These are phyloP conservation scores for Hirtodrosophila histrioides DNA, from an alignment of 2,888 invertebrate species.

Conservation along the genomic window DNA sequence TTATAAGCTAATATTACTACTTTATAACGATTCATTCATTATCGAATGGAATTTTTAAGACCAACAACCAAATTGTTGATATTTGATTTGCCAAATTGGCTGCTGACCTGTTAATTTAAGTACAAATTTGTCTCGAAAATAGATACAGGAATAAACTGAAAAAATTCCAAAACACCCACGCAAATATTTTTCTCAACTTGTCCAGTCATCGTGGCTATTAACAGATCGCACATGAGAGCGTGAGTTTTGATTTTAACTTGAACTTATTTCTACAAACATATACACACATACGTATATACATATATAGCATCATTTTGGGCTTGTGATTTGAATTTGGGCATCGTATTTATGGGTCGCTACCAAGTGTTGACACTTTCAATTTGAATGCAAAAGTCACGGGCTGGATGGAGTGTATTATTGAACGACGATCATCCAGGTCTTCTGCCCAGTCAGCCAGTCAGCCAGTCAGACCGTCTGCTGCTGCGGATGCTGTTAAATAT, in stretches of 20 bases:
- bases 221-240: slow-evolving; percentile 35
- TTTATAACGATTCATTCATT: slow-evolving; percentile 13
- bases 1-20: too few relatives aligned
- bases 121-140: slow-evolving; percentile 58
- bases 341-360: slow-evolving; percentile 63
- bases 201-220: slow-evolving; percentile 63
- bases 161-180: slow-evolving; percentile 65
- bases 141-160: slow-evolving; percentile 44
- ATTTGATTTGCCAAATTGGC: slow-evolving; percentile 48
- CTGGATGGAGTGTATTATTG: slow-evolving; percentile 13
- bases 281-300: neutral
- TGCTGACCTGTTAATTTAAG: slow-evolving; percentile 57
- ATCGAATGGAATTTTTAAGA: slow-evolving; percentile 38
- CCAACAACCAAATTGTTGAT: slow-evolving; percentile 39
- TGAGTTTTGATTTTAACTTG: slow-evolving; percentile 24
- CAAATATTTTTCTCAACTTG: slow-evolving; percentile 30
- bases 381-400: slow-evolving; percentile 57
- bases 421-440: slow-evolving; percentile 20
- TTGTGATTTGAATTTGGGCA: slow-evolving; percentile 37
- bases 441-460: neutral
- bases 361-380: slow-evolving; percentile 74
- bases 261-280: too few relatives aligned
- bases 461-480: slow-evolving; percentile 34
- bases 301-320: neutral
- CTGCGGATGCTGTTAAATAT: slow-evolving; percentile 54